Conservation (phyloP, 2,113 vertebrate genomes). For the Dasyprocta punctata region DNA sequence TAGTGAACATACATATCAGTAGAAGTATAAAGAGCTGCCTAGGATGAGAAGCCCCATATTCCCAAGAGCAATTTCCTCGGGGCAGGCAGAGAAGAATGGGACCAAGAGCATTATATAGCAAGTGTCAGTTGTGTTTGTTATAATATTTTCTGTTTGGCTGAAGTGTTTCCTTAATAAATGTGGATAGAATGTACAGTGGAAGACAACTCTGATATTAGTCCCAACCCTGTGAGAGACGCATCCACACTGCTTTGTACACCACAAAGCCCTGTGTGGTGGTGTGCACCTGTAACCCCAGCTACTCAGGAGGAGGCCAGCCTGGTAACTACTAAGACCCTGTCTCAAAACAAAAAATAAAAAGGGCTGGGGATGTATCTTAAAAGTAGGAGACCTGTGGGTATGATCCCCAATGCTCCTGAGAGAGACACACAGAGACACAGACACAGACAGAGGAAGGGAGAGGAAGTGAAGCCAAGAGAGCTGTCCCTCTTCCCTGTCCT, state of each 20-base stretch:
- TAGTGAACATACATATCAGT: background rate
- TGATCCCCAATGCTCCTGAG: background rate
- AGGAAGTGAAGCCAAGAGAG: background rate
- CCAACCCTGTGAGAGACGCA: rapidly evolving
- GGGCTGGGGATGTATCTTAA: background rate
- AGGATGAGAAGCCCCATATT: background rate
- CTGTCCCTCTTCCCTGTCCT: background rate
- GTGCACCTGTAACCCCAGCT: background rate
- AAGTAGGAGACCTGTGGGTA: background rate
- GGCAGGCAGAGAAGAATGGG: background rate
- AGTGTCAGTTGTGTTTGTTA: background rate
- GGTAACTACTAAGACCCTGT: background rate
- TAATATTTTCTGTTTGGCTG: background rate
- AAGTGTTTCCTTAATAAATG: background rate
- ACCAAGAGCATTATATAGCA: background rate
- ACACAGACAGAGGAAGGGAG: background rate
- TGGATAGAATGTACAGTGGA: background rate
- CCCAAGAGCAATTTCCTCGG: background rate
- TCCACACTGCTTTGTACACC: background rate
- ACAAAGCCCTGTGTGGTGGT: background rate
- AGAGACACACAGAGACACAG: background rate
- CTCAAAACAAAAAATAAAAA: background rate
- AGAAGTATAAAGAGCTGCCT: background rate
- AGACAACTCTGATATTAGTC: background rate
- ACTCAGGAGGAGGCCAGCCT: background rate